Evolutionary conservation across 2,113 vertebrate species (phyloP), one percentile per base, ranked within the genome.

Genomic region (Azemiops feae): DNA sequence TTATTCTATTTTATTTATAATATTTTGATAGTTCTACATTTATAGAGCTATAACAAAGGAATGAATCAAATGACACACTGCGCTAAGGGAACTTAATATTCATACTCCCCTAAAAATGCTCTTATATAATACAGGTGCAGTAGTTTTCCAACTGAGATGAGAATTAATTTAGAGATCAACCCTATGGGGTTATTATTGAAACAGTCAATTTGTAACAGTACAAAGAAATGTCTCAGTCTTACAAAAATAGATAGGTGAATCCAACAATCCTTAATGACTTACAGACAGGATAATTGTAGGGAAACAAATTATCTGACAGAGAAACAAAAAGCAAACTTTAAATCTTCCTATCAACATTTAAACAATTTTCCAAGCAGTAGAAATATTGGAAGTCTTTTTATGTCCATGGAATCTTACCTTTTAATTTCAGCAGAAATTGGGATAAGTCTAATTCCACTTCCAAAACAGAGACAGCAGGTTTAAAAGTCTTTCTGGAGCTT

Each of bases 401-500:
- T 3, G 87, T 58, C 69, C 85, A 23, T 90, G 60, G 39, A 25
- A 95, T 95, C 97, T 97, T 97, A 97, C 96, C 97, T 97, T 97
- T 96, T 95, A 58, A 95, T 4, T 96, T 95, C 85, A 96, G 97
- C 94, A 93, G 96, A 43, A 94, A 94, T 92, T 95, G 90, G 39
- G 92, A 95, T 94, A 95, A 95, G 92, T 93, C 96, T 97, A 97
- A 94, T 94, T 89, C 95, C 95, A 93, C 95, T 96, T 96, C 96
- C 96, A 94, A 96, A 96, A 95, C 53, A 96, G 55, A 85, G 88
- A 93, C 91, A 94, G 95, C 92, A 95, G 96, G 95, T 95, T 25
- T 96, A 91, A 88, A 95, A 95, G 94, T 18, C 94, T 96, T 95
- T 96, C 94, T 95, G 93, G 91, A 94, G 39, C 94, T 97, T 95